Base-by-base conservation (phyloP, 37 sponge, comb jelly and placozoan genomes). In the Tethya wilhelma region DNA sequence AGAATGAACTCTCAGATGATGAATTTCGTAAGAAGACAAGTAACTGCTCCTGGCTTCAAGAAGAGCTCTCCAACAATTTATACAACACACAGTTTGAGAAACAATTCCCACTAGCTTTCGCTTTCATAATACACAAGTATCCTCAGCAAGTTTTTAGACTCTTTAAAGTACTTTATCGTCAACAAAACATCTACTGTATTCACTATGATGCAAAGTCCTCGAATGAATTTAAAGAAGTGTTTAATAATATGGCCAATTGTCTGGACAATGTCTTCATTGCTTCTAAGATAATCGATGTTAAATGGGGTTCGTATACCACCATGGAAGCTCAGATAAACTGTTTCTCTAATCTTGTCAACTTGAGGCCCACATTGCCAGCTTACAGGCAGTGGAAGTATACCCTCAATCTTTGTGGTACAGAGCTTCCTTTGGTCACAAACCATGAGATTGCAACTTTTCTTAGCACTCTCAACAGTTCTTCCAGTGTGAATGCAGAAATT, bases 391-490 rank as follows among this genome's bases (percentile, higher is more conserved):
- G 86, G 86, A 85, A 56, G 56, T 79, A 85, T 42, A 34, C 36
- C 11, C 69, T 85, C 44, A 78, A 66, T 67, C 30, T 85, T 25
- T 79, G 80, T 57, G 86, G 86, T 9, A 58, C 25, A 44, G 86
- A 85, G 23, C 36, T 85, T 20, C 86, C 86, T 2, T 20, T 85
- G 56, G 78, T 62, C 25, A 85, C 86, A 31, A 85, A 85, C 55
- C 40, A 72, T 17, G 79, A 85, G 44, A 70, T 85, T 12, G 86
- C 78, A n/a, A 36, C 41, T 33, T 19, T 28, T 2, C 73, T 85
- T 19, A 67, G 41, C 29, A 28, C 14, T 40, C 42, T 75, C 5
- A 58, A 59, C 32, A 41, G 60, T 36, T 22, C n/a, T 38, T 59
- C 75, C 1, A 8, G 25, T 26, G 63, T 60, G 11, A 8, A 12